Evolutionary conservation across 2,113 vertebrate species (phyloP), one percentile per base, ranked within the genome.

Genomic region (Ctenodactylus gundi): DNA sequence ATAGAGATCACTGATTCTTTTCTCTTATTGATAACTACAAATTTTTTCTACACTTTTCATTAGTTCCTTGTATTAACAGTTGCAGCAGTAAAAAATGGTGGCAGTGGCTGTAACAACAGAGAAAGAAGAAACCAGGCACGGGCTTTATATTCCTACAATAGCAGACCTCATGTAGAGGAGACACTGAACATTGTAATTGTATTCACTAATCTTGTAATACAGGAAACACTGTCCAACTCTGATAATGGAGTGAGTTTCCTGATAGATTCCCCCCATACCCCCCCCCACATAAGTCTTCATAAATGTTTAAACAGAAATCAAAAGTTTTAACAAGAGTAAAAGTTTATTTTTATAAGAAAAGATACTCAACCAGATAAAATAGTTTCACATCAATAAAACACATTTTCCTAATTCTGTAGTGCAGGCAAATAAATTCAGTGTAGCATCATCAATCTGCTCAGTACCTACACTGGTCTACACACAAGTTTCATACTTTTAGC

Each of bases 261-360:
- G n/a, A 25, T 31, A 29, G 20, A 10, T 44, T 95, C 58, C n/a
- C 18, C 15, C 17, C 27, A 27, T 44, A 9, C 18, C 21, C 7
- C 34, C 23, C 1, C 23, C 23, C 46, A 20, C 29, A 41, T 44
- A 73, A 27, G 4, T 51, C 46, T 58, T 58, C 31, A 65, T 5
- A n/a, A 34, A 13, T 88, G 77, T 90, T 91, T 57, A 91, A 73
- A 3, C 17, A 20, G 23, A 73, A 91, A 85, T 39, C 51, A 89
- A 88, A 60, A 51, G 6, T 46, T 85, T 65, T 36, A 81, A 41
- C 15, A 85, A 83, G 20, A 8, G 27, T 36, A 51, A 83, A 29
- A 68, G 49, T 75, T 92, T 78, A 15, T 15, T 76, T 80, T 29
- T 53, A 27, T 20, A 7, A 57, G 77, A 94, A 96, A 91, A 91